Base-by-base conservation (phyloP, 2,797 vertebrate genomes). In the Hypotaenidia philippensis region DNA sequence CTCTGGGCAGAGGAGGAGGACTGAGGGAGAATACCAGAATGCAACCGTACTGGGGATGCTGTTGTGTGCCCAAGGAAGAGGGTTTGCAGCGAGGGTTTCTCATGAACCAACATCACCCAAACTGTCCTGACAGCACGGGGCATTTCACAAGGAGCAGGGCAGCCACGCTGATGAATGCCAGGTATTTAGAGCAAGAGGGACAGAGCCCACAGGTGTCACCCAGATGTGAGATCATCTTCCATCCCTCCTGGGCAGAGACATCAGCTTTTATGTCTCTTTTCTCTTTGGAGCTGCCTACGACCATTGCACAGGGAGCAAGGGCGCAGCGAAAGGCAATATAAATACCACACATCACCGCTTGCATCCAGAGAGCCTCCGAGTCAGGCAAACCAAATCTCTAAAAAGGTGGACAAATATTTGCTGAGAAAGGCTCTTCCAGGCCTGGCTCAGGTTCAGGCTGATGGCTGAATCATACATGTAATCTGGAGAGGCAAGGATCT, bases 141-240 rank as follows among this genome's bases (percentile, higher is more conserved):
- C 78, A 92, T 71, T 89, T 63, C 25, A 23, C 0, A 5, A 66
- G 85, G 13, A 61, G 53, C 76, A 29, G 66, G 47, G 16, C 25
- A 38, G 57, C 27, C 4, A 0, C n/a, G 9, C 31, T 19, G 72
- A 65, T 18, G 52, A 81, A 85, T 34, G 44, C 77, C 70, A 65
- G n/a, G 65, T 72, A 65, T 81, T 88, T 10, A 71, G 78, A 81
- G 56, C 61, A 22, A 79, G 52, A 45, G 10, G 32, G 66, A 93
- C 95, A 96, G 91, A 87, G 96, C 97, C 87, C 98, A 98, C 98
- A 98, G 98, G 93, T 98, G 98, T 97, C 96, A 96, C 95, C 97
- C 98, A 99, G 98, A 98, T 98, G 97, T 83, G 95, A 55, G 34
- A 9, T 7, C 34, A 69, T 40, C 25, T 57, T 63, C 87, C 45